Conservation (phyloP, 30 jellyfish, hydroid and myxozoan genomes). For the Haliclystus octoradiatus region DNA sequence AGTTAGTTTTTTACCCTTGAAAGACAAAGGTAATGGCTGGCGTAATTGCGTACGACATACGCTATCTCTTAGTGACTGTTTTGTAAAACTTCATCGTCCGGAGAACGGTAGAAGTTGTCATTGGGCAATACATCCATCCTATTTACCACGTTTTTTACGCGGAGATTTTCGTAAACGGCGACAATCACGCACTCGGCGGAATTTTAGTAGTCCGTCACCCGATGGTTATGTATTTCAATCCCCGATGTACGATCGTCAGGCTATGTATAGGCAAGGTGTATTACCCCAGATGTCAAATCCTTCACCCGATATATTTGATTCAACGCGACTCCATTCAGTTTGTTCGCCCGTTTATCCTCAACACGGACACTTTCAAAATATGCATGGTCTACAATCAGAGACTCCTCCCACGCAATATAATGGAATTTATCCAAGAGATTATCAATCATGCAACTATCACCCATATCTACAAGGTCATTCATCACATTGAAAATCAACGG, state of each 20-base stretch:
- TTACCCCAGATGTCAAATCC: background rate
- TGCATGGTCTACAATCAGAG: background rate
- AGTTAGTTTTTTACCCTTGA: constrained; percentile 32
- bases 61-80: constrained; percentile 67
- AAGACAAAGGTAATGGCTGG: constrained; percentile 68
- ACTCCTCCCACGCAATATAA: background rate
- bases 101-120: constrained; percentile 86
- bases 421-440: background rate
- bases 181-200: constrained; percentile 23
- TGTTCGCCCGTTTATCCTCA: background rate
- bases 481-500: background rate
- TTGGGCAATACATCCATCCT: constrained; percentile 93
- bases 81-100: constrained; percentile 74
- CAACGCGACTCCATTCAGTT: background rate
- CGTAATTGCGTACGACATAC: constrained; percentile 82
- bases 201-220: background rate
- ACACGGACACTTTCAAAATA: background rate
- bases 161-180: constrained; percentile 53
- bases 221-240: background rate
- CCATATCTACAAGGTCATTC: background rate
- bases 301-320: background rate
- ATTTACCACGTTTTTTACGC: constrained; percentile 42
- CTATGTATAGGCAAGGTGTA: background rate
- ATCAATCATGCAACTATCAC: background rate
- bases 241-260: background rate